Base-by-base conservation (phyloP, 1,140 invertebrate genomes). In the Mya arenaria region DNA sequence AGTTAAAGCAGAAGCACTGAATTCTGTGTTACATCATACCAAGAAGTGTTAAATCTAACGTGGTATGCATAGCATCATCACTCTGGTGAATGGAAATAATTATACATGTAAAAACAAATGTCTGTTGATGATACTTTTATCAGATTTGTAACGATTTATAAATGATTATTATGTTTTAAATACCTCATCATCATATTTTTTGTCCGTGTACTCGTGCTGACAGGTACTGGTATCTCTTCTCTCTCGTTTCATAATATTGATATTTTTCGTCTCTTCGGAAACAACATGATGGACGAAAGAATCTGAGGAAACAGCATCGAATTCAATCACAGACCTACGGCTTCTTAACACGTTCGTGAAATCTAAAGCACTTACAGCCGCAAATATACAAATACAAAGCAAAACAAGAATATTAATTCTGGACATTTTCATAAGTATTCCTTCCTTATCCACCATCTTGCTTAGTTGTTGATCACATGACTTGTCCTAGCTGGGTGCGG, bases 401-500 rank as follows among this genome's bases (percentile, higher is more conserved):
- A 68, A 68, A 68, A 1, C 23, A 25, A 68, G 48, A 68, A 39
- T 39, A 44, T 6, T 8, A 68, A 13, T 25, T 41, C 48, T 68
- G 19, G 32, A 41, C 13, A 13, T 3, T n/a, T n/a, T n/a, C n/a
- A n/a, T n/a, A 41, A 68, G 28, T 15, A 30, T 37, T 39, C 65
- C 65, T 68, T 68, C 65, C 65, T 36, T 68, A 30, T 68, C n/a
- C 65, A 41, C 65, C 65, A 68, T 68, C 65, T 68, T 68, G 65
- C 23, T 68, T 36, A 44, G 65, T 68, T 68, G 65, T 68, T 68
- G 48, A 41, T 68, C 65, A 68, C 65, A 68, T 68, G 65, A 68
- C 65, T 41, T 41, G n/a, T n/a, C n/a, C n/a, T n/a, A n/a, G n/a
- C n/a, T n/a, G n/a, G n/a, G n/a, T n/a, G n/a, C n/a, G n/a, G n/a